A percentile compares a stretch with the other conserved stretches of the same genome.
Conservation (phyloP, 2,888 invertebrate species). For the Dryocosmus kuriphilus region DNA sequence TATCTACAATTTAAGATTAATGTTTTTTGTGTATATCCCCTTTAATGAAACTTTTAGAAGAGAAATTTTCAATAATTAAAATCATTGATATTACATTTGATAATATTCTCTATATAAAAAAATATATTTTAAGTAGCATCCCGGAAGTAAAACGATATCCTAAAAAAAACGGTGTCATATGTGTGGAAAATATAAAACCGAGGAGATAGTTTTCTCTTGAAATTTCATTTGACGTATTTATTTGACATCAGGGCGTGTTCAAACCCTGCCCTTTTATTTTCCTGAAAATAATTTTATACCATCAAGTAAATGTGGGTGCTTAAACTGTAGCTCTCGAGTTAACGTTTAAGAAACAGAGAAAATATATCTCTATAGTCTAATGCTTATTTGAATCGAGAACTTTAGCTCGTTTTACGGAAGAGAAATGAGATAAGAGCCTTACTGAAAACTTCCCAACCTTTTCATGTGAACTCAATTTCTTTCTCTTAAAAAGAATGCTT, state of each 20-base stretch:
- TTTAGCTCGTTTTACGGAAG: constrained; percentile 30
- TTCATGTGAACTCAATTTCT: not conserved
- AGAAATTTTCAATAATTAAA: too few relatives aligned
- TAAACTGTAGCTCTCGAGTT: constrained; percentile 16
- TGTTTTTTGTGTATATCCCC: too few relatives aligned
- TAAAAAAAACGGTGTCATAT: too few relatives aligned
- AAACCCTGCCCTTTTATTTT: not conserved
- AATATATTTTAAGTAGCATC: too few relatives aligned
- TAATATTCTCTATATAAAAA: too few relatives aligned
- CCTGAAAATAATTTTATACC: constrained; percentile 25
- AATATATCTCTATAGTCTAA: constrained; percentile 29
- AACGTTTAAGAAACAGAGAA: constrained; percentile 34
- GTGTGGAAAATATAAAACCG: not conserved
- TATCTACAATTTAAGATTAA: too few relatives aligned
- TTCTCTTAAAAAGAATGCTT: constrained; percentile 14
- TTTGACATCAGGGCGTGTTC: not conserved
- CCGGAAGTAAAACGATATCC: too few relatives aligned
- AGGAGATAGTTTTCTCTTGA: not conserved
- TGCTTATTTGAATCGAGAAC: constrained; percentile 31
- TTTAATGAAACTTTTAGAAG: too few relatives aligned
- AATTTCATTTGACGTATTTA: not conserved
- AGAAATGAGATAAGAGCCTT: constrained; percentile 39
- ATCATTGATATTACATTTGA: too few relatives aligned
- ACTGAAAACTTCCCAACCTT: constrained; percentile 35
- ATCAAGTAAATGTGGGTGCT: constrained; percentile 14